These are phyloP conservation scores for Neoitamus cyanurus DNA, from an alignment of 2,888 invertebrate genomes.

Conservation along the genomic window DNA sequence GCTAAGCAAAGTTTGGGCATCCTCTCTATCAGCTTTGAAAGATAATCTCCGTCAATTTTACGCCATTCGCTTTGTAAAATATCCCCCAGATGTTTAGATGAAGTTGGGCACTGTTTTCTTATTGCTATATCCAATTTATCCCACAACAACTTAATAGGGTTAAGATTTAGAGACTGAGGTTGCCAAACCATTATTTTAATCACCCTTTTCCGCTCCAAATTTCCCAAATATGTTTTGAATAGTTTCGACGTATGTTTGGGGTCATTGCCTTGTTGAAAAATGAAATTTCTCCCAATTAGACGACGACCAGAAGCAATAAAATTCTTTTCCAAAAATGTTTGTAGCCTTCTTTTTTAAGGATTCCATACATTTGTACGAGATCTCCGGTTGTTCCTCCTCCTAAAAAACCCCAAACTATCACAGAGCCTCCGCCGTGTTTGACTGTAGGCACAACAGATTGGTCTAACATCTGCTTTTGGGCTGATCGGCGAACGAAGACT, in stretches of 20 bases:
- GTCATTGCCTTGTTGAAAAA: not conserved
- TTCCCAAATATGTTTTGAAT: not conserved
- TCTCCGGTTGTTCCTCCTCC: constrained; percentile 36
- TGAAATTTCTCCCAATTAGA: not conserved
- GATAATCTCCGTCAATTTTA: no score
- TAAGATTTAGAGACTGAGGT: not conserved
- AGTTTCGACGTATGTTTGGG: not conserved
- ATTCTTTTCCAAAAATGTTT: not conserved
- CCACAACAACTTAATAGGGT: not conserved
- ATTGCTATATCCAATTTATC: not conserved
- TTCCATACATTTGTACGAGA: constrained; percentile 46
- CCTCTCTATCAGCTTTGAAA: not conserved
- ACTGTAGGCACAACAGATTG: constrained; percentile 48
- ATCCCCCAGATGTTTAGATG: no score
- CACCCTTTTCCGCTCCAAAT: not conserved
- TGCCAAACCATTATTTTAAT: not conserved
- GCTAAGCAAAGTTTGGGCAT: not conserved
- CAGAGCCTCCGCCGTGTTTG: constrained; percentile 50
- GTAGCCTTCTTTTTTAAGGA: constrained; percentile 12
- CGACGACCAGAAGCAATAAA: not conserved
- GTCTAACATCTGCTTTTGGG: not conserved
- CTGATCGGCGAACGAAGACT: constrained; percentile 51
- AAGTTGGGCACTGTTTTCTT: not conserved
- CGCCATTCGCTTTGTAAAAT: no score
- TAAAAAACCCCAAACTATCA: constrained; percentile 52